Base-by-base conservation (phyloP, 2,113 vertebrate species). In the Elephas maximus region DNA sequence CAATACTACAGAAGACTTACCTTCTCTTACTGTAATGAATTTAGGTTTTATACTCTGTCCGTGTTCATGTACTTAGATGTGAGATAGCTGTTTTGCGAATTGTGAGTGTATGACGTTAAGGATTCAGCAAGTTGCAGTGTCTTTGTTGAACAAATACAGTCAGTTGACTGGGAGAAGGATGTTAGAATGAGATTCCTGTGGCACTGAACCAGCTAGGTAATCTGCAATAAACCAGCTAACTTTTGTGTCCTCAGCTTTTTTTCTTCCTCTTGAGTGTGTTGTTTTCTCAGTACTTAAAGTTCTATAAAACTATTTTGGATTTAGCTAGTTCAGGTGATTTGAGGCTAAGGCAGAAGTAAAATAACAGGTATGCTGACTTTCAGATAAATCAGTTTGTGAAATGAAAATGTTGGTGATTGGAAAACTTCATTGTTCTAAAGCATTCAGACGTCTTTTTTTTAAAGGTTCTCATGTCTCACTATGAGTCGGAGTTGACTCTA, bases 261-360 rank as follows among this genome's bases (percentile, higher is more conserved):
- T 12, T 44, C 8, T 28, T 57, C 17, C 41, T 65, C 12, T 88
- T 82, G 20, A 44, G 85, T 28, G 44, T 41, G 7, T 74, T 78
- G 1, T 62, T 96, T 82, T 90, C 23, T 90, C 57, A 78, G 5
- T 87, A 74, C 44, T 65, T 83, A n/a, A 79, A 83, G 28, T 77
- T 62, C 82, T 18, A 2, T 93, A 83, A 96, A 83, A 57, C 28
- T 24, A 76, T 30, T 93, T 96, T 86, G 69, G 15, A 60, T n/a
- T 87, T 83, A 53, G 78, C 51, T 88, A n/a, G 15, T 63, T 91
- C 88, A 91, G 14, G 11, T 88, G 33, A 95, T 14, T 44, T 41
- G 73, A 62, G 62, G 62, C 30, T 79, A 78, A 88, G 80, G 82
- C 28, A 26, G 14, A 20, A 57, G 21, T 94, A 88, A 92, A 94